These are phyloP conservation scores for Lasioglossum marginatum DNA, from an alignment of 2,888 invertebrate genomes.

Conservation along the genomic window DNA sequence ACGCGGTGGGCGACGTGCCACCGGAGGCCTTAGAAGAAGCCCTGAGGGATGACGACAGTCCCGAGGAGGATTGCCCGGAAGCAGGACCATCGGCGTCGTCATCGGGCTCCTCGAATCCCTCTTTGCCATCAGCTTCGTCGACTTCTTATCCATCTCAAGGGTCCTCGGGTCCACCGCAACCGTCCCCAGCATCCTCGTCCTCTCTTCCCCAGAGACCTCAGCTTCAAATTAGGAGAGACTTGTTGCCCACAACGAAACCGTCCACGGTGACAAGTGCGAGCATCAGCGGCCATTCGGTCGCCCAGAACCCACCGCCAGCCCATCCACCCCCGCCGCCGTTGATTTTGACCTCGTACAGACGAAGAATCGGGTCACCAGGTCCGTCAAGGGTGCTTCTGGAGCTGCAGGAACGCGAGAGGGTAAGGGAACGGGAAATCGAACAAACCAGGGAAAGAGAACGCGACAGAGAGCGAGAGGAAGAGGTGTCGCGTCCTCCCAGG, in stretches of 20 bases:
- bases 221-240: conserved; percentile 91
- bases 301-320: conserved; percentile 78
- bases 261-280: conserved; percentile 83
- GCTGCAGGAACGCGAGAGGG: conserved; percentile 81
- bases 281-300: conserved; percentile 77
- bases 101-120: conserved; percentile 61
- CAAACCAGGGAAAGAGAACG: conserved; percentile 70
- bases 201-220: conserved; percentile 86
- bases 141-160: conserved; percentile 59
- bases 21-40: conserved; percentile 89
- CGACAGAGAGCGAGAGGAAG: conserved; percentile 80
- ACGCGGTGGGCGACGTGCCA: conserved; percentile 95
- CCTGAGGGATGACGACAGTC: conserved; percentile 82
- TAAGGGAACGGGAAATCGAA: conserved; percentile 76
- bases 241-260: conserved; percentile 85
- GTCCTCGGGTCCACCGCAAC: conserved; percentile 44
- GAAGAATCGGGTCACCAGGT: conserved; percentile 81
- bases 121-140: conserved; percentile 46
- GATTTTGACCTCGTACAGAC: conserved; percentile 81
- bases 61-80: conserved; percentile 81
- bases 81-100: conserved; percentile 73
- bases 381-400: conserved; percentile 82
- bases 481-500: conserved; percentile 82
- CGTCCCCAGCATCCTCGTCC: conserved; percentile 47
- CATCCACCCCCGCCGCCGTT: conserved; percentile 81